phyloP scores from a whole-genome alignment of 2,888 invertebrate species.

The Xestia c-nigrum region DNA sequence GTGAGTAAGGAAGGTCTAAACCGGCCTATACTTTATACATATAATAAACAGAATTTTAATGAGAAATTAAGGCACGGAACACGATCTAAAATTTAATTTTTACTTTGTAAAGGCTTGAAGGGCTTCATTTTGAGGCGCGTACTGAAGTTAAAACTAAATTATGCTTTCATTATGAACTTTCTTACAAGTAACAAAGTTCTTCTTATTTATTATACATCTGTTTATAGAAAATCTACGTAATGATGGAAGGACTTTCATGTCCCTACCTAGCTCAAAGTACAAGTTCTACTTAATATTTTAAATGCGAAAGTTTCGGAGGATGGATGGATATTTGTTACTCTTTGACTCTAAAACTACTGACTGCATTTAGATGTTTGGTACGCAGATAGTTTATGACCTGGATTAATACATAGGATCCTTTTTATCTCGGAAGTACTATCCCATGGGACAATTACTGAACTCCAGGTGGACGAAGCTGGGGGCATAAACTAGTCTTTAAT shows the following conservation, averaged over 20 bases:
- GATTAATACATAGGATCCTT: no score
- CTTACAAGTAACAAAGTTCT: slow-evolving; percentile 63
- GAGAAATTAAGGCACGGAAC: slow-evolving; percentile 72
- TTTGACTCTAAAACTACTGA: no score
- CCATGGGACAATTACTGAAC: no score
- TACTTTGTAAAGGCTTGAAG: slow-evolving; percentile 74
- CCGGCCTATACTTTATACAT: slow-evolving; percentile 22
- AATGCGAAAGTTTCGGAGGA: no score
- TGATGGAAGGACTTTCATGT: slow-evolving; percentile 30
- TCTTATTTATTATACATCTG: slow-evolving; percentile 61
- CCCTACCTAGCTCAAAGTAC: neutral
- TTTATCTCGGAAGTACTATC: no score
- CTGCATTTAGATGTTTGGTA: no score
- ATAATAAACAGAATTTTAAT: slow-evolving; percentile 70
- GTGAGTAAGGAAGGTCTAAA: neutral
- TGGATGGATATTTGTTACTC: no score
- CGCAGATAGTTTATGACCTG: no score
- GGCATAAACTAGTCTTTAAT: neutral
- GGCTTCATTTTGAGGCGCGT: slow-evolving; percentile 71
- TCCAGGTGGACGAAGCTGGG: no score
- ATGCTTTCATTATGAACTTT: slow-evolving; percentile 72
- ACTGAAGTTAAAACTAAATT: slow-evolving; percentile 73
- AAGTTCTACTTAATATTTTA: neutral
- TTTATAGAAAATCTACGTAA: slow-evolving; percentile 49
- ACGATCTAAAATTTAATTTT: slow-evolving; percentile 74